A percentile compares a stretch with the other conserved stretches of the same genome.
phyloP scores from a whole-genome alignment of 2,113 vertebrate genomes.

The Hippocampus comes region DNA sequence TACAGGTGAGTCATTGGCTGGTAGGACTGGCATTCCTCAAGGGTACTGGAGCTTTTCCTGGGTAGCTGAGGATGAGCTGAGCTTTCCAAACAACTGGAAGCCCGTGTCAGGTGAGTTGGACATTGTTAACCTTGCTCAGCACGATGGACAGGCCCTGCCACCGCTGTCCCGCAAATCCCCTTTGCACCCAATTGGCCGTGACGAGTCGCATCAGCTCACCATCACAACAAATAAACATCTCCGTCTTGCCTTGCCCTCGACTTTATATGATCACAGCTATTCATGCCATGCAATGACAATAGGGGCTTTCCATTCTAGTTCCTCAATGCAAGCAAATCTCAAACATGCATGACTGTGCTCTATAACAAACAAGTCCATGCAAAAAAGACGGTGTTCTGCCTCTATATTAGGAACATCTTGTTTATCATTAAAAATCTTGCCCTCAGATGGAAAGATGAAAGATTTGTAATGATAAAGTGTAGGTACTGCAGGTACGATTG shows the following conservation, averaged over 20 bases:
- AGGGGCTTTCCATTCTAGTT: background rate
- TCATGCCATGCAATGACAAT: background rate
- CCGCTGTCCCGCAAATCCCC: constrained; percentile 19
- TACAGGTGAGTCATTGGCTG: constrained; percentile 48
- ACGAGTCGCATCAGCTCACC: constrained; percentile 37
- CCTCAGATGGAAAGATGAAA: too few species aligned
- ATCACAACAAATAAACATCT: constrained; percentile 47
- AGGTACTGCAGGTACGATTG: too few species aligned
- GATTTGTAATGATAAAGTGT: too few species aligned
- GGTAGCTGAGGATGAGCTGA: constrained; percentile 70
- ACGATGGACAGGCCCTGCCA: constrained; percentile 25
- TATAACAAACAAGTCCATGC: background rate
- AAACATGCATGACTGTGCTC: background rate
- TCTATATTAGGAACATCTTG: background rate
- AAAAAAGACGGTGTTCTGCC: too few species aligned
- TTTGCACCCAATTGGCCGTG: constrained; percentile 26
- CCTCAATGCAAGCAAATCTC: background rate
- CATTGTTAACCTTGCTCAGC: constrained; percentile 39
- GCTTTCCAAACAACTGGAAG: constrained; percentile 51
- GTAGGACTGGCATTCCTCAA: constrained; percentile 39
- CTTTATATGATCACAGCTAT: constrained; percentile 3
- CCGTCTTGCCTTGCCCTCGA: constrained; percentile 18
- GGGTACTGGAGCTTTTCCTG: constrained; percentile 79
- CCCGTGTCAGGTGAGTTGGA: constrained; percentile 65
- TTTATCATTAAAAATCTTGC: too few species aligned